These are phyloP conservation scores for Geothlypis trichas DNA, from an alignment of 2,113 vertebrate species.

Conservation along the genomic window DNA sequence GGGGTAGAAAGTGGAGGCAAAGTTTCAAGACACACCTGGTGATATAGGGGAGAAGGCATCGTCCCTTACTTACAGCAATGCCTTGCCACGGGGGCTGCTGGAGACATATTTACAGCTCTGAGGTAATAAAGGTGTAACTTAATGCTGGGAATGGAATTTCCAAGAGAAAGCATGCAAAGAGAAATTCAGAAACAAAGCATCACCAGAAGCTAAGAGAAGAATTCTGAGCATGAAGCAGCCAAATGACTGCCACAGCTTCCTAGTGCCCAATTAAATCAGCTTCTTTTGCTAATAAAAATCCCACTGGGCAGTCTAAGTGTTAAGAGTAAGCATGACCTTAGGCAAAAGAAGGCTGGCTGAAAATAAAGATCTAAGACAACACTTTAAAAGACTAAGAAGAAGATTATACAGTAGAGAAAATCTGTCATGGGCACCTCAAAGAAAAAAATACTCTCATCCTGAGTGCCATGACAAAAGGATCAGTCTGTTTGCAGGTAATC, in stretches of 20 bases:
- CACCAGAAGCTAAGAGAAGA: neutral
- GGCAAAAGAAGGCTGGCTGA: neutral
- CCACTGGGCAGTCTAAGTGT: neutral
- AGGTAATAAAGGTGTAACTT: neutral
- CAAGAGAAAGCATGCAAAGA: neutral
- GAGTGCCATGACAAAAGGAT: neutral
- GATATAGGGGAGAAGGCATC: neutral
- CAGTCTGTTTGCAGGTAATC: neutral
- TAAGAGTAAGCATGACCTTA: neutral
- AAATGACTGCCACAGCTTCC: neutral
- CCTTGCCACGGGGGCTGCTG: neutral
- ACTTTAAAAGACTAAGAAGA: neutral
- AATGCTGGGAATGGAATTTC: neutral
- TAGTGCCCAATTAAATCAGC: neutral
- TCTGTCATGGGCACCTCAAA: neutral
- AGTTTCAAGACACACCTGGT: neutral
- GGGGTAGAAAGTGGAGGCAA: neutral
- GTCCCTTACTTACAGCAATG: accelerated
- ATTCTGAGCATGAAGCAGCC: neutral
- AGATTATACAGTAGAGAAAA: neutral
- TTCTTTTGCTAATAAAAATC: neutral
- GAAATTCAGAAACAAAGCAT: neutral
- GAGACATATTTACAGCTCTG: neutral
- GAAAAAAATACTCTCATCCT: neutral
- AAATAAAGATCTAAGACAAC: neutral